Percentiles rank a stretch among this genome's conserved stretches.
phyloP scores from a whole-genome alignment of 30 jellyfish, hydroid and myxozoan genomes.

The Aurelia coerulea region DNA sequence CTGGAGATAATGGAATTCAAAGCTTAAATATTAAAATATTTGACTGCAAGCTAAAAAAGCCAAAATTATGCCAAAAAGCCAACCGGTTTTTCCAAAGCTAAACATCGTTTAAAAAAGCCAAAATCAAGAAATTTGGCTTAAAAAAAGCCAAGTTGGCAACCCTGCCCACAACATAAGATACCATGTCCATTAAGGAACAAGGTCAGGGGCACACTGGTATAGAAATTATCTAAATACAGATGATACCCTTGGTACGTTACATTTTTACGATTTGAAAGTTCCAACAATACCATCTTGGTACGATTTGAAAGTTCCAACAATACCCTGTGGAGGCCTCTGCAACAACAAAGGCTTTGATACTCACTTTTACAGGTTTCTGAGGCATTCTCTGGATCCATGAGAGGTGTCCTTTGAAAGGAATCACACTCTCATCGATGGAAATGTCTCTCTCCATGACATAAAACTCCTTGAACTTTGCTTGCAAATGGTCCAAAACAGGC shows the following conservation, averaged over 20 bases:
- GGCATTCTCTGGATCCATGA: not conserved
- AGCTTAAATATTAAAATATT: too few relatives aligned
- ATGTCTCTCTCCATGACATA: not conserved
- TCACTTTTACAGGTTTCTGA: not conserved
- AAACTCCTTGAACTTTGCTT: not conserved
- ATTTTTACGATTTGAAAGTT: too few relatives aligned
- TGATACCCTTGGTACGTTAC: not conserved
- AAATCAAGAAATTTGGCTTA: too few relatives aligned
- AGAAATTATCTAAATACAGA: not conserved
- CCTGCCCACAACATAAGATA: not conserved
- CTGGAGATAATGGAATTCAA: too few relatives aligned
- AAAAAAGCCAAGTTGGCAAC: too few relatives aligned
- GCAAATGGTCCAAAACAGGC: not conserved
- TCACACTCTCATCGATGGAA: not conserved
- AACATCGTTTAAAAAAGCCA: too few relatives aligned
- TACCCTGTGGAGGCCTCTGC: not conserved
- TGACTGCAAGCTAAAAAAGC: too few relatives aligned
- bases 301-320: not conserved
- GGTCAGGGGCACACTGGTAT: constrained; percentile 2
- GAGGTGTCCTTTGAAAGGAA: constrained; percentile 2
- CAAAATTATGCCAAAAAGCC: too few relatives aligned
- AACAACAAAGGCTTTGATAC: not conserved
- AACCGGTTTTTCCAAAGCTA: too few relatives aligned
- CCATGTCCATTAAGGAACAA: not conserved
- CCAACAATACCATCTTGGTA: too few relatives aligned